Evolutionary conservation across 2,888 invertebrate genomes (phyloP), one percentile per base, ranked within the genome.

Genomic region (Drosophila pegasa): DNA sequence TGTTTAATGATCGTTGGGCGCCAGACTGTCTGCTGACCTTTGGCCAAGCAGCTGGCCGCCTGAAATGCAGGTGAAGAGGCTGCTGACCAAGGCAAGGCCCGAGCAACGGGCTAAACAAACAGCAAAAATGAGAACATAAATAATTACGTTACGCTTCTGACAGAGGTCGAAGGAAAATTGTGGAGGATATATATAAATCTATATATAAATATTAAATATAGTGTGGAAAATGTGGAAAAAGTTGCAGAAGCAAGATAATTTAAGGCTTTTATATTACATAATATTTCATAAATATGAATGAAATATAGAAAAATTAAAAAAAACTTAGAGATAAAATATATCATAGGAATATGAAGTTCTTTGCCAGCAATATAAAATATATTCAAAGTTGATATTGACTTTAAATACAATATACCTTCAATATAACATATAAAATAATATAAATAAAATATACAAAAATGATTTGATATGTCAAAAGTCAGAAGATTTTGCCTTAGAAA

Each of bases 21-120:
- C 88, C 88, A 67, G 75, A 63, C 74, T 63, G 85, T 85, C 85
- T 85, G 78, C 63, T 85, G 88, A 88, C 87, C 88, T 85, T 88
- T 85, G 81, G 65, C 88, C 80, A 51, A 16, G n/a, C 31, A 45
- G 43, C 31, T 41, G 37, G 14, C 27, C 38, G 37, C n/a, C 20
- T 9, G 9, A 54, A 56, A 16, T 54, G 73, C 68, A 72, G 47
- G n/a, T 29, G 59, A 35, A n/a, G 43, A 22, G 10, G 9, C 33
- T n/a, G 40, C 65, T 56, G 33, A 20, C 20, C 48, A 20, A 20
- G 29, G 22, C 20, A 4, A 22, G 16, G 33, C 10, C 35, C 1
- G 12, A 18, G 12, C 45, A 45, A 45, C 45, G 27, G 27, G 45
- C 12, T 45, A 37, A 25, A 27, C 10, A 29, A 41, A 31, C 16